Conservation (phyloP, 2,797 vertebrate genomes). For the Phrynocephalus guinanensis region DNA sequence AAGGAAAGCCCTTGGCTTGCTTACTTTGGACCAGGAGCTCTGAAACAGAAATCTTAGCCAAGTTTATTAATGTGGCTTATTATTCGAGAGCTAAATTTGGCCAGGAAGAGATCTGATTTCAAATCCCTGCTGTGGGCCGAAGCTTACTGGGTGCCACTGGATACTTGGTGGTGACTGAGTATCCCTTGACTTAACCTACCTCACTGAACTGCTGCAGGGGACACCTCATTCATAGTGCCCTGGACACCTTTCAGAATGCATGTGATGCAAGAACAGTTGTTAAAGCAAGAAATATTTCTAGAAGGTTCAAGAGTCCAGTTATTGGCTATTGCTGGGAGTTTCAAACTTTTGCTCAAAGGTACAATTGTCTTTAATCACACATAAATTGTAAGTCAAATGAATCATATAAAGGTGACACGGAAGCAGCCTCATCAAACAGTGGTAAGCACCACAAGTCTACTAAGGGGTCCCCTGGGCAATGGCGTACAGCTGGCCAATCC, state of each 20-base stretch:
- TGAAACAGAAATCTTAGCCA: not conserved
- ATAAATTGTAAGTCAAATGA: too few species aligned
- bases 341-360: not conserved
- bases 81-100: too few species aligned
- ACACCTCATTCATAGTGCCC: not conserved
- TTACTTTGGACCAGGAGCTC: too few species aligned
- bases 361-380: accelerated
- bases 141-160: not conserved
- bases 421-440: too few species aligned
- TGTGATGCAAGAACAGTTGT: not conserved
- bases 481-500: too few species aligned
- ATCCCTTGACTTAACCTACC: not conserved
- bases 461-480: too few species aligned
- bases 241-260: not conserved
- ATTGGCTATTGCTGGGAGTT: not conserved
- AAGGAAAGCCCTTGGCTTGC: too few species aligned
- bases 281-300: not conserved
- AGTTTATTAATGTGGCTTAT: not conserved
- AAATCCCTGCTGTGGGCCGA: not conserved
- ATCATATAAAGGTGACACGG: too few species aligned
- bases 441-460: too few species aligned
- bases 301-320: not conserved
- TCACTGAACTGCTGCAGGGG: not conserved
- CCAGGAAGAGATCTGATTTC: not conserved
- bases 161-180: not conserved